A percentile compares a stretch with the other conserved stretches of the same genome.
phyloP scores from a whole-genome alignment of 1,140 invertebrate genomes.

The Scaptodrosophila lebanonensis region DNA sequence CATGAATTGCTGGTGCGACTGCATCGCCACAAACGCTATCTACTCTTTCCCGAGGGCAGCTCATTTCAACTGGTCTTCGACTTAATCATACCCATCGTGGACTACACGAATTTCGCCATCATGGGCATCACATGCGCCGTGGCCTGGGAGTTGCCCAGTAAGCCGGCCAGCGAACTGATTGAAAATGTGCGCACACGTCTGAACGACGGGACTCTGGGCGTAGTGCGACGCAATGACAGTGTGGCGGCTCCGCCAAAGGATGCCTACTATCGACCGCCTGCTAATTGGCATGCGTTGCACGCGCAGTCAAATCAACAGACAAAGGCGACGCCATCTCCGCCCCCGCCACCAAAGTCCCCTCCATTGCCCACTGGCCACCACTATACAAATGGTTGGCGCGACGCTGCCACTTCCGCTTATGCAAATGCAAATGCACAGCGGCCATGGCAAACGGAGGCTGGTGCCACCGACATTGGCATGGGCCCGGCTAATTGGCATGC shows the following conservation, averaged over 20 bases:
- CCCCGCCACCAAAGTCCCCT: conserved; percentile 9
- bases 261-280: conserved; percentile 15
- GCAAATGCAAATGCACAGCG: conserved; percentile 42
- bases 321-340: neutral
- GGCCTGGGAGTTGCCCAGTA: conserved; percentile 85
- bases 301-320: conserved; percentile 9
- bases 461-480: conserved; percentile 18
- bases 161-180: conserved; percentile 75
- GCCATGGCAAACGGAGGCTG: conserved; percentile 57
- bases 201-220: conserved; percentile 66
- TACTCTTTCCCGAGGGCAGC: conserved; percentile 87
- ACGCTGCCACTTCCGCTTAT: conserved; percentile 41
- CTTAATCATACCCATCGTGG: conserved; percentile 71
- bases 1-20: conserved; percentile 42
- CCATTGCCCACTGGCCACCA: conserved; percentile 42
- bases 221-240: conserved; percentile 55
- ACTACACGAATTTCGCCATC: conserved; percentile 78
- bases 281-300: conserved; percentile 61
- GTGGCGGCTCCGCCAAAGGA: conserved; percentile 1
- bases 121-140: conserved; percentile 85
- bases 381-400: conserved; percentile 52
- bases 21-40: conserved; percentile 80
- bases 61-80: conserved; percentile 82
- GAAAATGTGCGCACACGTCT: conserved; percentile 67
- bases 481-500: conserved; percentile 58